These are phyloP conservation scores for Calephelis perditalis DNA, from an alignment of 2,888 invertebrate species.

Conservation along the genomic window DNA sequence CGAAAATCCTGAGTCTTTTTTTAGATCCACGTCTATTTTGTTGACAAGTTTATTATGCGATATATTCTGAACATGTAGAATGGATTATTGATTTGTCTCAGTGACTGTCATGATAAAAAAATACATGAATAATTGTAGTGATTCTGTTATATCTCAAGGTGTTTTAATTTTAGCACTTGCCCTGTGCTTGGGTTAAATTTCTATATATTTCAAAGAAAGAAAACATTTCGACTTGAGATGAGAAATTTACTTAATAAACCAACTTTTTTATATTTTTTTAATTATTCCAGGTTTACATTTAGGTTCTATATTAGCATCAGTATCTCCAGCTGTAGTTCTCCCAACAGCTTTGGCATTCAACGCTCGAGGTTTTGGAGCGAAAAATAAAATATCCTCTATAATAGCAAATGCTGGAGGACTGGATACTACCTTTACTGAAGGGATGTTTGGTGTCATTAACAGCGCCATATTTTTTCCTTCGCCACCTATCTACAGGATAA, in stretches of 20 bases:
- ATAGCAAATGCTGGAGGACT: constrained; percentile 96
- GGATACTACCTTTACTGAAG: constrained; percentile 96
- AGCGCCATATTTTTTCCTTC: constrained; percentile 91
- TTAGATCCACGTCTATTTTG: no score
- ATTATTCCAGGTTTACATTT: constrained; percentile 80
- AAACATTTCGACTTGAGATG: no score
- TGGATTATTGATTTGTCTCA: no score
- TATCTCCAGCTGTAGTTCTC: constrained; percentile 97
- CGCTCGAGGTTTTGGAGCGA: constrained; percentile 90
- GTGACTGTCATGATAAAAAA: no score
- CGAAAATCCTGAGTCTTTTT: neutral
- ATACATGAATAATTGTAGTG: no score
- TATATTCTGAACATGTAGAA: no score
- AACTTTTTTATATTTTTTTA: neutral
- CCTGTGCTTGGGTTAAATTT: no score
- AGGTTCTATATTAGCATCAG: constrained; percentile 92
- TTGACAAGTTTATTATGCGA: no score
- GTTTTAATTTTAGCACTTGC: no score
- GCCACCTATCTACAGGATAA: constrained; percentile 74
- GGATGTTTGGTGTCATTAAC: constrained; percentile 92
- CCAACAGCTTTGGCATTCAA: constrained; percentile 90
- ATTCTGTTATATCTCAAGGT: no score
- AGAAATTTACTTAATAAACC: no score
- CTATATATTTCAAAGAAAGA: no score
- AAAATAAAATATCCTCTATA: constrained; percentile 94